Conservation (phyloP, 2,888 invertebrate genomes). For the Chymomyza procnemis region DNA sequence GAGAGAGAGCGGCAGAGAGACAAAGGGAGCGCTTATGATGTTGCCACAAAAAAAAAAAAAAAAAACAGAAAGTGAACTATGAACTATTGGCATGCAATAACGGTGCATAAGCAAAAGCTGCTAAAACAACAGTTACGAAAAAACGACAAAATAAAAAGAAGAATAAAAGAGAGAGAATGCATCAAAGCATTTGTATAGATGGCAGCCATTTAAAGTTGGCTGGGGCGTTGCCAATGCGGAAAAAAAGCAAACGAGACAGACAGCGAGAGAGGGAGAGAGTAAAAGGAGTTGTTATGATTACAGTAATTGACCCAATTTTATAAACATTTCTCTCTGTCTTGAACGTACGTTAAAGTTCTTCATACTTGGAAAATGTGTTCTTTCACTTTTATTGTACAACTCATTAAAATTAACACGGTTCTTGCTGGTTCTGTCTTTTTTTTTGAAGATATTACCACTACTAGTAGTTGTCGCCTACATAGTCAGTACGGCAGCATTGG, state of each 20-base stretch:
- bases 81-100: slow-evolving; percentile 60
- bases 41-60: too few species aligned
- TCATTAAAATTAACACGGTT: slow-evolving; percentile 60
- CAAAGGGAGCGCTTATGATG: too few species aligned
- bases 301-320: slow-evolving; percentile 64
- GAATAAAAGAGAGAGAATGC: background rate
- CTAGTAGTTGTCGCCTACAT: background rate
- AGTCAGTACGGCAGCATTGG: background rate
- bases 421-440: background rate
- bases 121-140: slow-evolving; percentile 8
- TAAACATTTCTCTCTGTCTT: slow-evolving; percentile 29
- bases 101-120: slow-evolving; percentile 29
- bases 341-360: slow-evolving; percentile 15
- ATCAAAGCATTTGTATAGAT: slow-evolving; percentile 4
- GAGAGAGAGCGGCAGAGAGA: slow-evolving; percentile 15
- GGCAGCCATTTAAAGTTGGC: background rate
- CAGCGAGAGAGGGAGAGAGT: background rate
- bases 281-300: slow-evolving; percentile 53
- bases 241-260: background rate
- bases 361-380: background rate
- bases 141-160: slow-evolving; percentile 1
- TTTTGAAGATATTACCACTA: background rate
- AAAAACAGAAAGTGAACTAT: slow-evolving; percentile 49
- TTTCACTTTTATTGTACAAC: slow-evolving; percentile 12
- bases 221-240: background rate